phyloP scores from a whole-genome alignment of 2,888 invertebrate species.

The Tetheella fluctuosa region DNA sequence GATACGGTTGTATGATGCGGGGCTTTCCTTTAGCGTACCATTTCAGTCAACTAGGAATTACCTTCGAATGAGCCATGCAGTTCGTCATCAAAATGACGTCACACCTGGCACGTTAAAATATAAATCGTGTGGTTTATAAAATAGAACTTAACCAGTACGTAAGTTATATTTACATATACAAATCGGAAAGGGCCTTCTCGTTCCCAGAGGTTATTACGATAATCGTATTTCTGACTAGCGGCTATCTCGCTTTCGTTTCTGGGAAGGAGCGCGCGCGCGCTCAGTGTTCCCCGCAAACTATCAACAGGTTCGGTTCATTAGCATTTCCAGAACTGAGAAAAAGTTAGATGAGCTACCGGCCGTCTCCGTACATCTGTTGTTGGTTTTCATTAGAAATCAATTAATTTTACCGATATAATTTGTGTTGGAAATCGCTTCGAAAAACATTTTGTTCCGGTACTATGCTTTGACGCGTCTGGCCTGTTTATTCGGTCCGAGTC shows the following conservation, averaged over 20 bases:
- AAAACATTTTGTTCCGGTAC: neutral
- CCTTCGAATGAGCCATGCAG: neutral
- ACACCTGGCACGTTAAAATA: neutral
- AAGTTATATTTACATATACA: slow-evolving; percentile 54
- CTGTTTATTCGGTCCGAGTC: no score
- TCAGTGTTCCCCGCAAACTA: slow-evolving; percentile 72
- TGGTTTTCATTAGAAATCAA: neutral
- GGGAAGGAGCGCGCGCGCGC: slow-evolving; percentile 65
- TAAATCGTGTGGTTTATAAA: neutral
- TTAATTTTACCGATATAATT: neutral
- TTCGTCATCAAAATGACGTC: neutral
- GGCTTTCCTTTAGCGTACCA: neutral
- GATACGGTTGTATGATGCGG: neutral
- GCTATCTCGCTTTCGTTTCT: slow-evolving; percentile 80
- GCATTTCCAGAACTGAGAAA: slow-evolving; percentile 75
- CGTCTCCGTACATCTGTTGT: neutral
- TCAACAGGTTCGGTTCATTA: slow-evolving; percentile 75
- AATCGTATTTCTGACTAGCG: slow-evolving; percentile 77
- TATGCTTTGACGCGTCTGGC: no score
- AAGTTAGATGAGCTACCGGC: slow-evolving; percentile 42
- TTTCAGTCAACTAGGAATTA: neutral
- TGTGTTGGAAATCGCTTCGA: neutral
- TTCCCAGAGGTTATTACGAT: slow-evolving; percentile 80
- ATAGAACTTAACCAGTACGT: slow-evolving; percentile 23
- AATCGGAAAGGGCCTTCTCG: slow-evolving; percentile 67